phyloP scores from a whole-genome alignment of 2,113 vertebrate genomes.

The Etheostoma cragini region DNA sequence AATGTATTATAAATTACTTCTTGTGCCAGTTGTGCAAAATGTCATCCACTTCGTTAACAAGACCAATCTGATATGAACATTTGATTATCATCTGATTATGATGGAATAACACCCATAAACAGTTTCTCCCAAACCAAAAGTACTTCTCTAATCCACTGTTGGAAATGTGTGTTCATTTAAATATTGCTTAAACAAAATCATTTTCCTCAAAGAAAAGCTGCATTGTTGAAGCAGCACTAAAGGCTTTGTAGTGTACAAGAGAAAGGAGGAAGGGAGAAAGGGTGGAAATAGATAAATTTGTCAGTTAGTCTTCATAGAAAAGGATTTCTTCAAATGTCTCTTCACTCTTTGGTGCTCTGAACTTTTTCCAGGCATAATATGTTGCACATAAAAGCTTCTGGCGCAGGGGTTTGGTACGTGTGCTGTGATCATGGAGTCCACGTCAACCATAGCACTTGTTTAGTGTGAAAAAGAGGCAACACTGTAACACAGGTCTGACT shows the following conservation, averaged over 20 bases:
- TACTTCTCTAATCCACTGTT: conserved; percentile 12
- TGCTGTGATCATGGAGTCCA: neutral
- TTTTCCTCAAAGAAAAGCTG: neutral
- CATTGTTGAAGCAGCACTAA: conserved; percentile 32
- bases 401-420: neutral
- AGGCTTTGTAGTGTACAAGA: conserved; percentile 11
- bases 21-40: neutral
- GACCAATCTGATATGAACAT: conserved; percentile 15
- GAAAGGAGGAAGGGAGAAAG: neutral
- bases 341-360: neutral
- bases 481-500: neutral
- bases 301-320: conserved; percentile 37
- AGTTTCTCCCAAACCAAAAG: conserved; percentile 4
- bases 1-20: neutral
- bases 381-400: conserved; percentile 1
- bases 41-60: neutral
- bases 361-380: conserved; percentile 20
- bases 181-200: conserved; percentile 38
- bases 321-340: conserved; percentile 23
- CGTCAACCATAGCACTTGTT: conserved; percentile 1
- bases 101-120: conserved; percentile 8
- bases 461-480: conserved; percentile 12
- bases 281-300: conserved; percentile 6
- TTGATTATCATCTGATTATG: conserved; percentile 7
- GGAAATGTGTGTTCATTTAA: conserved; percentile 26